A percentile compares a stretch with the other conserved stretches of the same genome.
These are phyloP conservation scores for Eira barbara DNA, from an alignment of 2,113 vertebrate species.

Conservation along the genomic window DNA sequence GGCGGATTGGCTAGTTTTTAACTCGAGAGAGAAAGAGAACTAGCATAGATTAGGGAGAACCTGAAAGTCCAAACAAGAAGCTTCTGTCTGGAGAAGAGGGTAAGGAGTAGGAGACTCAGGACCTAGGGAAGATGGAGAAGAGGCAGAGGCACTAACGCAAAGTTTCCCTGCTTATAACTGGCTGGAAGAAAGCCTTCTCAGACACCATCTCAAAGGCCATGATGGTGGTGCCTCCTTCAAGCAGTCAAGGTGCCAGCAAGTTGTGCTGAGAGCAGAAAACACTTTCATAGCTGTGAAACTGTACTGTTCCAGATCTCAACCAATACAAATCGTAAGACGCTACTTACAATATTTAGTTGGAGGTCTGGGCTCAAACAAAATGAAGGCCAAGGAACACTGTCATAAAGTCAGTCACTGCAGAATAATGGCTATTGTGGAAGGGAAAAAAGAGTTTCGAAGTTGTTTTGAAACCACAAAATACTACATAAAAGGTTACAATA, in stretches of 20 bases:
- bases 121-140: background rate
- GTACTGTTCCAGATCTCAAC: background rate
- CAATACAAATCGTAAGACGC: background rate
- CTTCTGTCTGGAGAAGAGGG: background rate
- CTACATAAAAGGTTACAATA: background rate
- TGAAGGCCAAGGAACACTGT: background rate
- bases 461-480: conserved; percentile 22
- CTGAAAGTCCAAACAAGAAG: background rate
- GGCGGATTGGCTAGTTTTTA: background rate
- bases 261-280: background rate
- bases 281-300: background rate
- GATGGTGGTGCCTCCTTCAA: background rate
- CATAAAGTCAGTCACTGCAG: background rate
- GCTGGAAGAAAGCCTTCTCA: background rate
- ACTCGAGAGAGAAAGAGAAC: background rate
- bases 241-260: background rate
- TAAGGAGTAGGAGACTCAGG: background rate
- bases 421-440: background rate
- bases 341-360: background rate
- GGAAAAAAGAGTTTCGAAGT: background rate
- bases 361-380: conserved; percentile 26
- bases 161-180: background rate
- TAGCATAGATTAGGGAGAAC: background rate
- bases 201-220: background rate
- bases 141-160: background rate